phyloP scores from a whole-genome alignment of 1,140 invertebrate species.

The Drosophila cardini region DNA sequence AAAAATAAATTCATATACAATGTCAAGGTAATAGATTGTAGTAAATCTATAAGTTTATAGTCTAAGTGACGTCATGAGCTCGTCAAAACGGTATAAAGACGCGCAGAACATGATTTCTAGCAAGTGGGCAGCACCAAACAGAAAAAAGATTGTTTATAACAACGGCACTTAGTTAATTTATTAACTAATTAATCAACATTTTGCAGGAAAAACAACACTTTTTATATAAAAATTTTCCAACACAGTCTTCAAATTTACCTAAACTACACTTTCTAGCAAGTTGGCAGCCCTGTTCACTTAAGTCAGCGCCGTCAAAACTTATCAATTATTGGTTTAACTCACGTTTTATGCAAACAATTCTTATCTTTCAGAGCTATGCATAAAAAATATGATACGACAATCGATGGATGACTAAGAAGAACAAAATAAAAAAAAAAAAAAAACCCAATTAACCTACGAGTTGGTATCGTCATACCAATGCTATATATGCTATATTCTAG shows the following conservation, averaged over 20 bases:
- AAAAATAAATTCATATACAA: not conserved
- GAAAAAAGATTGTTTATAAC: not conserved
- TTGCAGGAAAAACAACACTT: not conserved
- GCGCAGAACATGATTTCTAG: not conserved
- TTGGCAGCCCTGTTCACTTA: not conserved
- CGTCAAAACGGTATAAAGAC: not conserved
- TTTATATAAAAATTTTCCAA: not conserved
- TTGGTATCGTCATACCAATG: conserved; percentile 9
- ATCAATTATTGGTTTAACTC: conserved; percentile 45
- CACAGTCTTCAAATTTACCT: not conserved
- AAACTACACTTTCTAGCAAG: not conserved
- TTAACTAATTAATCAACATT: not conserved
- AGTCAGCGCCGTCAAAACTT: conserved; percentile 4
- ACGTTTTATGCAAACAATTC: conserved; percentile 69
- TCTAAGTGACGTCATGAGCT: not conserved
- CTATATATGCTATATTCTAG: not conserved
- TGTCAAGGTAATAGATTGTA: not conserved
- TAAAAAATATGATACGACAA: conserved; percentile 12
- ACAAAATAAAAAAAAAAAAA: not conserved
- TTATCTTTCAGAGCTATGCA: conserved; percentile 45
- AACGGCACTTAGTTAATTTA: no score
- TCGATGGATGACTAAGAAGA: conserved; percentile 55
- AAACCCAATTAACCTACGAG: conserved; percentile 3
- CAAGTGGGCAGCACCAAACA: not conserved
- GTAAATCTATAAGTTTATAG: not conserved